phyloP scores from a whole-genome alignment of 2,888 invertebrate species.

The Linnaemya vulpina region DNA sequence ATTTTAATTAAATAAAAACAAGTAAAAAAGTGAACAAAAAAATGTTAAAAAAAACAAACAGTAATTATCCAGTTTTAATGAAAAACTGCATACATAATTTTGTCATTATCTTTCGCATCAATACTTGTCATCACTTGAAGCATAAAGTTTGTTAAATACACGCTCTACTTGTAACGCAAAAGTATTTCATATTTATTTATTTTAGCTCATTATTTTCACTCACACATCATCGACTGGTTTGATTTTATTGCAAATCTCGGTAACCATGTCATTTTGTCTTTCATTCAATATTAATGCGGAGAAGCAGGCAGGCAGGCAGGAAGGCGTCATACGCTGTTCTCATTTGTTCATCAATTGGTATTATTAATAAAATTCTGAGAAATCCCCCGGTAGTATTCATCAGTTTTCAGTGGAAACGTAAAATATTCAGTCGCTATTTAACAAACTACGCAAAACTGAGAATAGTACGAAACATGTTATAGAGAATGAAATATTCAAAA shows the following conservation, averaged over 20 bases:
- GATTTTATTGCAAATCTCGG: conserved; percentile 38
- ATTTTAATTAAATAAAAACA: conserved; percentile 54
- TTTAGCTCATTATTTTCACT: conserved; percentile 29
- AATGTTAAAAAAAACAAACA: conserved; percentile 2
- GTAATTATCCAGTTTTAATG: conserved; percentile 16
- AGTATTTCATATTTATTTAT: conserved; percentile 6
- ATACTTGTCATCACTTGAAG: conserved; percentile 37
- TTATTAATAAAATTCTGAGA: conserved; percentile 69
- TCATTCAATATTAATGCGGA: conserved; percentile 35
- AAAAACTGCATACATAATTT: neutral
- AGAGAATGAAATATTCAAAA: conserved; percentile 9
- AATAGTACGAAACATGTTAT: neutral
- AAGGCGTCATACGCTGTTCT: neutral
- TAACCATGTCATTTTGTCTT: conserved; percentile 39
- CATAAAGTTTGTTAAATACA: neutral
- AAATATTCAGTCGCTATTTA: conserved; percentile 4
- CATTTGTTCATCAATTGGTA: conserved; percentile 39
- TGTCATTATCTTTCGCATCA: conserved; percentile 46
- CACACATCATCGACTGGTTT: neutral
- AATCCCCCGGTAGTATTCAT: conserved; percentile 61
- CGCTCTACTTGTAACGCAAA: neutral
- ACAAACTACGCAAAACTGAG: neutral
- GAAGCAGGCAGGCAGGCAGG: neutral
- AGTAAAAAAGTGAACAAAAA: neutral
- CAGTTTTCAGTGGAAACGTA: conserved; percentile 56